Evolutionary conservation across 2,113 vertebrate genomes (phyloP).

Genomic region (Actinemys pallida): DNA sequence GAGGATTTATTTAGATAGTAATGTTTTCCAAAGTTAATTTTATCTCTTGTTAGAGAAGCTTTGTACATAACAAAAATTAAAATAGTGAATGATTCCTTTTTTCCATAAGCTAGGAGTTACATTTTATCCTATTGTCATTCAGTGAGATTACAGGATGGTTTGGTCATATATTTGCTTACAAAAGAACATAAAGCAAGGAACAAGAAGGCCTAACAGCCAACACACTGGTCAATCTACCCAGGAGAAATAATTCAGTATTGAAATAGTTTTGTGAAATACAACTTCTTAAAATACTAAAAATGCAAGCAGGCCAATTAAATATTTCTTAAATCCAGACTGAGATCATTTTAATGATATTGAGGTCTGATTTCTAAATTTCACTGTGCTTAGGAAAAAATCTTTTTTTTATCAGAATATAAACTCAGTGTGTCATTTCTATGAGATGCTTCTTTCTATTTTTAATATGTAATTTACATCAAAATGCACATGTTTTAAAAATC

Average conservation of each 20-base stretch:
- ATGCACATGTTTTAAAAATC: not conserved
- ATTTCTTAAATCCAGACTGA: slow-evolving; percentile 28
- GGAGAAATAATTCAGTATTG: not conserved
- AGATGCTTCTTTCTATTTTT: not conserved
- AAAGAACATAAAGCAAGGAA: not conserved
- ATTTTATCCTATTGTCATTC: not conserved
- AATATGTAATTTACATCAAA: not conserved
- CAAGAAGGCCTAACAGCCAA: not conserved
- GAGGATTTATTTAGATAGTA: not conserved
- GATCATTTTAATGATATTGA: not conserved
- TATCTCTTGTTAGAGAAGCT: not conserved
- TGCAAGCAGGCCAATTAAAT: not conserved
- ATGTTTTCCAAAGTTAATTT: no score
- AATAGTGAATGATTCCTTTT: not conserved
- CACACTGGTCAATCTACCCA: not conserved
- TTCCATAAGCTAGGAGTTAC: not conserved
- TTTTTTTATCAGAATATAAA: not conserved
- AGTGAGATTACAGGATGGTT: not conserved
- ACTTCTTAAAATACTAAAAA: not conserved
- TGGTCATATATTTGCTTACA: not conserved
- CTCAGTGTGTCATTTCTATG: not conserved
- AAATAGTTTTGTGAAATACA: not conserved
- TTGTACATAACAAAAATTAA: not conserved
- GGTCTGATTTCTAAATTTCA: not conserved
- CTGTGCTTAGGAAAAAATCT: not conserved